Conservation (phyloP, 2,888 invertebrate genomes). For the Aphrophora alni region DNA sequence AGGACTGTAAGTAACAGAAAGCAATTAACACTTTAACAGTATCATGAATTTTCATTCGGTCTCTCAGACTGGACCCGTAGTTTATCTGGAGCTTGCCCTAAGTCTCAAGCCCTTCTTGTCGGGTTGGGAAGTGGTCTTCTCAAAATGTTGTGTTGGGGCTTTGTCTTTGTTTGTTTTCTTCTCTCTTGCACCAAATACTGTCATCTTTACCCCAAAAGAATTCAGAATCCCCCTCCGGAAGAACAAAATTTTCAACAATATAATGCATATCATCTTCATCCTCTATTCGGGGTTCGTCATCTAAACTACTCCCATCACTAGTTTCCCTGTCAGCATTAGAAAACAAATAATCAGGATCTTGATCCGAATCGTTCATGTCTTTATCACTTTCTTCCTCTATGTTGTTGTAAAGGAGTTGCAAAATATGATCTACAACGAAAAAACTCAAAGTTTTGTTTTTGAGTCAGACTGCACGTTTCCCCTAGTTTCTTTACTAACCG, state of each 20-base stretch:
- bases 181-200: constrained; percentile 6
- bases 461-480: too few species aligned
- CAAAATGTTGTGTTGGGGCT: not conserved
- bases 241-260: not conserved
- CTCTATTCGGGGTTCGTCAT: not conserved
- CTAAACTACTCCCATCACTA: not conserved
- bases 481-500: too few species aligned
- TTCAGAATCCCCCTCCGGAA: not conserved
- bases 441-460: too few species aligned
- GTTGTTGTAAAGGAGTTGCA: constrained; percentile 1
- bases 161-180: not conserved
- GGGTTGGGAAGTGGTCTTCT: not conserved
- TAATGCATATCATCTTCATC: constrained; percentile 10
- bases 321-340: not conserved
- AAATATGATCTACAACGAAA: not conserved
- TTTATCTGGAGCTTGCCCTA: not conserved
- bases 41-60: too few species aligned
- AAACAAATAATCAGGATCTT: not conserved
- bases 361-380: not conserved
- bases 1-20: too few species aligned
- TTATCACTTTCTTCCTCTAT: not conserved
- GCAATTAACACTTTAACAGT: too few species aligned
- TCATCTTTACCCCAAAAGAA: not conserved
- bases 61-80: too few species aligned
- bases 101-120: not conserved